Evolutionary conservation across 2,797 vertebrate genomes (phyloP).

Genomic region (Bufotes viridis): DNA sequence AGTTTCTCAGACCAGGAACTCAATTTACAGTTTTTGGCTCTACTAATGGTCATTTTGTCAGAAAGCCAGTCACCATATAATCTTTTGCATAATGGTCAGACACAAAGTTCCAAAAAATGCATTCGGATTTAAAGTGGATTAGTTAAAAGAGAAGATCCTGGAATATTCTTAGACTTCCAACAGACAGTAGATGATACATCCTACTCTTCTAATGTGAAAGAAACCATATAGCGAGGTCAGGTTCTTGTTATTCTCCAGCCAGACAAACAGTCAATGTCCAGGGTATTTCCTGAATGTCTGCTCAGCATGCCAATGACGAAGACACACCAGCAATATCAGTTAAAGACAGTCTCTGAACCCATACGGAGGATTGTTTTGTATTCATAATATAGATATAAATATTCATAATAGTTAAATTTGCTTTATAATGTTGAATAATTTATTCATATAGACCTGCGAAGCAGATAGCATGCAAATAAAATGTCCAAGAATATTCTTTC

Average conservation of each 20-base stretch:
- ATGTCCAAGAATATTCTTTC: too few species aligned
- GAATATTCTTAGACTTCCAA: conserved; percentile 26
- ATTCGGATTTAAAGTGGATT: conserved; percentile 29
- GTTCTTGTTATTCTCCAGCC: conserved; percentile 40
- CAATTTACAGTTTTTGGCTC: background rate
- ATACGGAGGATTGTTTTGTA: conserved; percentile 24
- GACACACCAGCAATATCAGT: conserved; percentile 26
- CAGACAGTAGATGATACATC: background rate
- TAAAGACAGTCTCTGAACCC: background rate
- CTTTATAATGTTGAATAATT: background rate
- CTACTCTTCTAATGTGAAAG: conserved; percentile 14
- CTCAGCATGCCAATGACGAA: conserved; percentile 26
- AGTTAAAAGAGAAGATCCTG: conserved; percentile 9
- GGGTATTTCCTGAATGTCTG: conserved; percentile 53
- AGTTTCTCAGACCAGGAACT: too few species aligned
- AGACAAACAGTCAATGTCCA: conserved; percentile 31
- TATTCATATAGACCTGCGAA: too few species aligned
- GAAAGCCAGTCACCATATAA: too few species aligned
- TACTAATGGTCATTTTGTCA: background rate
- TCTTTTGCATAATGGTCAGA: conserved; percentile 13
- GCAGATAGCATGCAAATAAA: too few species aligned
- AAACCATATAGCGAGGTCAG: conserved; percentile 31
- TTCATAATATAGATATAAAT: background rate
- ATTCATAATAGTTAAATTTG: background rate
- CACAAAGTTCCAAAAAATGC: background rate